Evolutionary conservation across 2,113 vertebrate species (phyloP).

Genomic region (Elgaria multicarinata): DNA sequence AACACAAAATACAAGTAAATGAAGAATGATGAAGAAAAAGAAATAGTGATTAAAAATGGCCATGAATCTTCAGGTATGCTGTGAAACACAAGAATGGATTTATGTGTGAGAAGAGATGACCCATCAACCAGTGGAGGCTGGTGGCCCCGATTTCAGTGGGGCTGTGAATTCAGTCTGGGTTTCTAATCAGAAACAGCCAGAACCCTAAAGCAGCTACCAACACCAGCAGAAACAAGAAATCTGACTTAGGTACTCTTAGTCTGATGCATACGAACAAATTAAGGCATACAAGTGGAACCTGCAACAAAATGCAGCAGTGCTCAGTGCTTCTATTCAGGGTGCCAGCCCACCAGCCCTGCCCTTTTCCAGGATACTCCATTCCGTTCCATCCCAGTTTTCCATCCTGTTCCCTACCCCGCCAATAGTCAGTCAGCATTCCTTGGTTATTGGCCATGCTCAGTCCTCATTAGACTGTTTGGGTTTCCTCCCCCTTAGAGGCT

Average conservation of each 20-base stretch:
- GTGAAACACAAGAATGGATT: not conserved
- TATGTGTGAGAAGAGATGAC: not conserved
- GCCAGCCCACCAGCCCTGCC: not conserved
- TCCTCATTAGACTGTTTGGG: not conserved
- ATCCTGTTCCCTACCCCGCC: not conserved
- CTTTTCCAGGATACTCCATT: not conserved
- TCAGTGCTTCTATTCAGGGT: not conserved
- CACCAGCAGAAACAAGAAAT: not conserved
- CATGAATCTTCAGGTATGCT: not conserved
- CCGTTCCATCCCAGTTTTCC: not conserved
- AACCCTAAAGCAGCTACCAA: too few relatives aligned
- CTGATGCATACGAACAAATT: not conserved
- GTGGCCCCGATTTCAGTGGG: too few relatives aligned
- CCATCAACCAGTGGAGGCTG: too few relatives aligned
- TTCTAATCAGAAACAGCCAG: too few relatives aligned
- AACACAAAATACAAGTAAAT: not conserved
- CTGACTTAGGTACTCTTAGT: not conserved
- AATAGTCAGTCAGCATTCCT: not conserved
- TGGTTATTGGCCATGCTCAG: not conserved
- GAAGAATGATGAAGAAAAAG: not conserved
- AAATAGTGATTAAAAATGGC: not conserved
- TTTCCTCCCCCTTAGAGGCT: not conserved
- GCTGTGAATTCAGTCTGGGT: too few relatives aligned
- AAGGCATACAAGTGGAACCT: not conserved
- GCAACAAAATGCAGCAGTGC: not conserved